Evolutionary conservation across 2,113 vertebrate genomes (phyloP), one percentile per base, ranked within the genome.

Genomic region (Pandion haliaetus): DNA sequence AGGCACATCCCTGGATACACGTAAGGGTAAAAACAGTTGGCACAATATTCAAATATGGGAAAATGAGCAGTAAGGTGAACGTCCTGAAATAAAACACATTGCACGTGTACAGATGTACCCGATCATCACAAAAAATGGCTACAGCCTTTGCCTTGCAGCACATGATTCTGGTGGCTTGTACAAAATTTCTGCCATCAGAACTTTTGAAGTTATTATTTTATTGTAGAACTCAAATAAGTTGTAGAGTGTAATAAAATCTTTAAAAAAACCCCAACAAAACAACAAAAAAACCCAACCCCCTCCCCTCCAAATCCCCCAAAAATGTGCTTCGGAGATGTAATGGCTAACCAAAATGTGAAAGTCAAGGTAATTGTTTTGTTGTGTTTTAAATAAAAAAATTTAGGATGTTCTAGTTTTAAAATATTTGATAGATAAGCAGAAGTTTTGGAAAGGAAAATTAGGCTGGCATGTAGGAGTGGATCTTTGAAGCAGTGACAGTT

Each of bases 61-160:
- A 69, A 49, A 49, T 28, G 34, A 86, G 49, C 34, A 52, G n/a
- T 40, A 18, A 91, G 71, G 52, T 24, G 9, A 38, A 23, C 14
- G 29, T 23, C 40, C 45, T 77, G 82, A 73, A 74, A 55, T 24
- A 28, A 28, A 86, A 10, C 21, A 50, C 6, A 0, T 12, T 29
- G 50, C 40, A 25, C 1, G 0, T 0, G 4, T 10, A 12, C 21
- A 29, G 38, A 5, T 0, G 12, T 25, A 21, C 2, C 2, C 2
- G 5, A 24, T 44, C 42, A 69, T 77, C 38, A 50, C 17, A 63
- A 74, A 58, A 26, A 66, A 16, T 8, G 10, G 18, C 28, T 62
- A 18, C 9, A 70, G 6, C 23, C 28, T 79, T 8, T 69, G 66
- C 32, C 20, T 61, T 66, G 54, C 3, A 3, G 38, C 49, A 23